These are phyloP conservation scores for Lagria hirta DNA, from an alignment of 2,888 invertebrate genomes.

Conservation along the genomic window DNA sequence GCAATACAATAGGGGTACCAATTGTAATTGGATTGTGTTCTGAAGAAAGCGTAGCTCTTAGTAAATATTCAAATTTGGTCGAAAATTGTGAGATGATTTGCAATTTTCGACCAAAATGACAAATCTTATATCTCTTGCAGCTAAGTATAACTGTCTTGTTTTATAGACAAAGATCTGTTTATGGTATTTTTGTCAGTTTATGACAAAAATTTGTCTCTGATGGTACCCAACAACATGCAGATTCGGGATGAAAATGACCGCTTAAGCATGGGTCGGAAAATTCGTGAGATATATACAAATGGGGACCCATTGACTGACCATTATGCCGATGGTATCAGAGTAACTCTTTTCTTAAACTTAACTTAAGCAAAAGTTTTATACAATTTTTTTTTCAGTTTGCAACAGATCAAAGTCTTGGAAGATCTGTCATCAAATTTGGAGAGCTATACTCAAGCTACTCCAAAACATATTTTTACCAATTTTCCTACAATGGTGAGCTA, in stretches of 20 bases:
- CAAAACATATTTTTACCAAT: slow-evolving; percentile 9
- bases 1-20: slow-evolving; percentile 34
- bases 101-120: no score
- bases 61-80: no score
- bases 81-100: no score
- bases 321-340: slow-evolving; percentile 17
- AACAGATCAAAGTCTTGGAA: slow-evolving; percentile 4
- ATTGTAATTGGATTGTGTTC: slow-evolving; percentile 35
- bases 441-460: slow-evolving; percentile 7
- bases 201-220: slow-evolving; percentile 10
- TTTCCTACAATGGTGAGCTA: slow-evolving; percentile 13
- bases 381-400: slow-evolving; percentile 11
- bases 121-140: no score
- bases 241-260: slow-evolving; percentile 8
- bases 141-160: no score
- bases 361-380: background rate
- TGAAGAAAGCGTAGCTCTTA: slow-evolving; percentile 28
- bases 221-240: slow-evolving; percentile 22
- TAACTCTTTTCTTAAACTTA: no score
- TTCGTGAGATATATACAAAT: slow-evolving; percentile 18
- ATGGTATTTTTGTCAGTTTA: no score
- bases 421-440: slow-evolving; percentile 8
- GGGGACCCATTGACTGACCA: slow-evolving; percentile 12
- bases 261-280: slow-evolving; percentile 11
- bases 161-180: no score